Evolutionary conservation across 2,113 vertebrate genomes (phyloP).

Genomic region (Nymphicus hollandicus): DNA sequence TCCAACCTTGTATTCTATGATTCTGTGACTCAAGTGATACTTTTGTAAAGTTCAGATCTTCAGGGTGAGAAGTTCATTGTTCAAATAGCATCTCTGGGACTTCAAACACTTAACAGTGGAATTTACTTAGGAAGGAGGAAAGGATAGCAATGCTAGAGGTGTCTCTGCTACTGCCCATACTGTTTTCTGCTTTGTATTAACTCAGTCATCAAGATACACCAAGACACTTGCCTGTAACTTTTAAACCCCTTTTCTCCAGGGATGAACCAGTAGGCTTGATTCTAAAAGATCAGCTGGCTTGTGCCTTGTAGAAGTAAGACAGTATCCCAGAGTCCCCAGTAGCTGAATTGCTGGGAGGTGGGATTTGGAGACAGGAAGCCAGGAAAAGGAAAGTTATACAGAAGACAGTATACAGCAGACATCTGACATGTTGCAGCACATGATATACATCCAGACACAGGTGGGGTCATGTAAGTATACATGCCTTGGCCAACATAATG

Average conservation of each 20-base stretch:
- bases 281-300: background rate
- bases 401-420: background rate
- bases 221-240: background rate
- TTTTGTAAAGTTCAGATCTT: background rate
- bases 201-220: background rate
- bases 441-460: background rate
- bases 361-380: background rate
- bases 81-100: background rate
- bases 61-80: background rate
- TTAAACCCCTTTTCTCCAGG: background rate
- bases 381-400: background rate
- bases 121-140: background rate
- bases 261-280: background rate
- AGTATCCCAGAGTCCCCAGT: background rate
- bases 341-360: background rate
- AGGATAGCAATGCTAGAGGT: background rate
- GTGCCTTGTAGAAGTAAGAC: background rate
- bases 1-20: background rate
- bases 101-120: background rate
- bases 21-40: background rate
- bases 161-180: background rate
- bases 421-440: background rate
- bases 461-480: background rate
- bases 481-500: background rate
- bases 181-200: background rate